Base-by-base conservation (phyloP, 53 echinoderm and acorn worm genomes). In the Actinopyga echinites region DNA sequence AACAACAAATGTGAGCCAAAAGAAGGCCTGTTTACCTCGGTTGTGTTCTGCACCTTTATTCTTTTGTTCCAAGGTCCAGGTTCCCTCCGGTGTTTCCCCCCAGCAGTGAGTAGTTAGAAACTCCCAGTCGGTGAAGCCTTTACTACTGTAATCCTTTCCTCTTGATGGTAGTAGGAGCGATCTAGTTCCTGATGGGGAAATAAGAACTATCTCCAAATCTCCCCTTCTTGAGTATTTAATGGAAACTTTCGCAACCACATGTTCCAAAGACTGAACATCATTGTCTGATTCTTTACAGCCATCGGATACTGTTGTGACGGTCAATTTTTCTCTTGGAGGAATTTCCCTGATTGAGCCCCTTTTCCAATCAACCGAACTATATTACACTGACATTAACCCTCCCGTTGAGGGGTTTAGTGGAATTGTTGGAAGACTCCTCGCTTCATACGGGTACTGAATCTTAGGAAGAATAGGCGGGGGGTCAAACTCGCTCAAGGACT, bases 91-190 rank as follows among this genome's bases (percentile, higher is more conserved):
- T 79, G 37, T 66, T 65, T 99, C 99, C 21, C 94, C 94, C 99
- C 99, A 99, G 90, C 81, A 95, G 74, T 99, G 99, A 54, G 94
- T 94, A 31, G 88, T 93, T 88, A 95, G 90, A 57, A 94, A 92
- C 23, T 92, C 83, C 99, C 99, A 99, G 79, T 84, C 75, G 12
- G 30, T 61, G 75, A 99, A 89, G 28, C 85, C 83, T 4, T 83
- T 74, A 6, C 69, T 45, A 13, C 40, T 31, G 13, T 22, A 58
- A 63, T 99, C 99, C 20, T 69, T 79, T 8, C 40, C 29, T 29
- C 99, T 78, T 6, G 17, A 10, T 2, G 60, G 71, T 56, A 99
- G 89, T 15, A 99, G 62, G 6, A 45, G 82, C 6, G 95, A 94
- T 34, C 44, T 79, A 7, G 99, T 99, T 19, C 92, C 91, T 10